phyloP scores from a whole-genome alignment of 2,888 invertebrate genomes.

The Lepeophtheirus nordmannii region DNA sequence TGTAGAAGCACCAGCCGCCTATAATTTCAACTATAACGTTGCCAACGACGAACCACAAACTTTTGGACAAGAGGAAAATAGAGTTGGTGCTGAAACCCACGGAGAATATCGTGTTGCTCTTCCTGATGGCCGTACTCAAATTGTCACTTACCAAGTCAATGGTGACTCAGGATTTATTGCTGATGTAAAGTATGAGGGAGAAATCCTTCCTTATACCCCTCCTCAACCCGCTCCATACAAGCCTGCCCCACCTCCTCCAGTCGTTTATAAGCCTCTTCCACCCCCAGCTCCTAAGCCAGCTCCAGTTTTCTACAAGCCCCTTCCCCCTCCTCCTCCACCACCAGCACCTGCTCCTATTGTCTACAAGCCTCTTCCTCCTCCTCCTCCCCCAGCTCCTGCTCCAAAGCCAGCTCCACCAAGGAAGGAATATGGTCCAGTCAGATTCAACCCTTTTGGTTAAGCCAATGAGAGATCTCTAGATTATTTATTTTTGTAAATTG shows the following conservation, averaged over 20 bases:
- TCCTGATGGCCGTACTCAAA: not conserved
- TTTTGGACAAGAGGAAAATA: not conserved
- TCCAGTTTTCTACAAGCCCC: not conserved
- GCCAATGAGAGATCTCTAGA: too few species aligned
- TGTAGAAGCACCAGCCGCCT: not conserved
- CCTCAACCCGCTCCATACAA: not conserved
- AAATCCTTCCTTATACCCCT: not conserved
- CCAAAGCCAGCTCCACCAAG: not conserved
- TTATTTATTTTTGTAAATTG: too few species aligned
- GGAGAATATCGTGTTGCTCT: conserved; percentile 1
- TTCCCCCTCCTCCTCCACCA: not conserved
- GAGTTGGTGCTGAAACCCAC: not conserved
- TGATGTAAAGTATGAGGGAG: conserved; percentile 1
- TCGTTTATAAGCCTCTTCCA: not conserved
- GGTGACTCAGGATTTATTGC: not conserved
- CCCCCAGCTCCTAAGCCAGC: not conserved
- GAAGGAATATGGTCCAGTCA: not conserved
- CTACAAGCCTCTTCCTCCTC: not conserved
- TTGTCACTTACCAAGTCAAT: not conserved
- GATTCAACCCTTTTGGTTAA: not conserved
- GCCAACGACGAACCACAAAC: not conserved
- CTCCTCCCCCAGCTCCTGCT: not conserved
- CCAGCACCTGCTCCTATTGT: not conserved
- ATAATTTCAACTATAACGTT: not conserved
- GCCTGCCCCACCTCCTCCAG: not conserved